Evolutionary conservation across 2,888 invertebrate species (phyloP), one percentile per base, ranked within the genome.

Genomic region (Heteromyza rotundicornis): DNA sequence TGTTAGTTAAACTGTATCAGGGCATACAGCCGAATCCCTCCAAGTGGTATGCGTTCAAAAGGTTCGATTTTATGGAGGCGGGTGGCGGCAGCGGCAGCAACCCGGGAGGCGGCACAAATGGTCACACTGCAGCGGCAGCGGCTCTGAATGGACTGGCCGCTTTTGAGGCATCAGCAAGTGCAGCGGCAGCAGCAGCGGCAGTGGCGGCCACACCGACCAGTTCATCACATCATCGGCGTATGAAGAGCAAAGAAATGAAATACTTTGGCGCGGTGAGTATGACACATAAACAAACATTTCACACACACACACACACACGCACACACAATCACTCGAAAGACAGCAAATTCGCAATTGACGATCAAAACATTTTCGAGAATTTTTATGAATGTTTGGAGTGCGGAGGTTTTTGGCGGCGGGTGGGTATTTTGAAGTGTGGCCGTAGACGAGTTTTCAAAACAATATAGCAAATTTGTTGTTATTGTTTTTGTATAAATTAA

Each of bases 1-100:
- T 81, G 76, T 71, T 81, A 62, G 73, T 81, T 16, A 81, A 81
- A 66, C 71, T 81, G 64, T 81, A 81, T 66, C 81, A 81, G 68
- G 81, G 81, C 63, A 80, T 81, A 49, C 79, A 79, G 63, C 81
- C 81, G 64, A 80, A 79, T 71, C 82, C 82, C 65, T 81, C 81
- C 76, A 81, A 82, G 57, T 81, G 81, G 81, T 81, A 81, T 70
- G 81, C 81, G 55, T 81, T 81, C 50, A 81, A 82, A 56, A 77
- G 80, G 1, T 81, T 81, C 54, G 82, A 81, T 59, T 81, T 81
- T 51, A 79, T 81, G 76, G 81, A 81, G 65, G 77, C 80, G 14
- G 80, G 80, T 49, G 77, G 78, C 8, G 78, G 78, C 35, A 77
- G 75, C 27, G 66, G 78, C 1, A 63, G 72, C 44, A 70, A 71